Conservation (phyloP, 2,113 vertebrate species). For the Herpailurus yagouaroundi region DNA sequence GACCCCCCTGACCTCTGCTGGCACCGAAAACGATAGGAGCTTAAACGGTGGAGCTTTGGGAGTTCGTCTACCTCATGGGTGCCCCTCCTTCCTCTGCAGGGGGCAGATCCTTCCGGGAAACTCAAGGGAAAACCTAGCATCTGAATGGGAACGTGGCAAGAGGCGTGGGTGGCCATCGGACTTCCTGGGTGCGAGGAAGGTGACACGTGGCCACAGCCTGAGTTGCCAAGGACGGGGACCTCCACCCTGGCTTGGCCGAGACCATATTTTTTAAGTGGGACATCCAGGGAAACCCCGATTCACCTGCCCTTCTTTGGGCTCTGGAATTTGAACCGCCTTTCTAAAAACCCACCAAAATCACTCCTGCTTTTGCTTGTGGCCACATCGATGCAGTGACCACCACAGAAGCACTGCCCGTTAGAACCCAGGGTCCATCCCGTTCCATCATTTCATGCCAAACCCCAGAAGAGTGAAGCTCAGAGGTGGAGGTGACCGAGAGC, state of each 20-base stretch:
- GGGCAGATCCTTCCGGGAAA: too few species aligned
- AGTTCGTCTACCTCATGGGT: rapidly evolving
- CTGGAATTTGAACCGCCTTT: too few species aligned
- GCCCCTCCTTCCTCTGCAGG: not conserved
- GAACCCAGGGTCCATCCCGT: too few species aligned
- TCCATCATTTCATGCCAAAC: too few species aligned
- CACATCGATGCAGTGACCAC: too few species aligned
- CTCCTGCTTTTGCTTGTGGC: rapidly evolving
- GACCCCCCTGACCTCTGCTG: not conserved
- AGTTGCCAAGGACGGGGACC: too few species aligned
- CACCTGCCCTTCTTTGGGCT: rapidly evolving
- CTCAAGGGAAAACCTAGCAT: not conserved
- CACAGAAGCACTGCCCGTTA: not conserved
- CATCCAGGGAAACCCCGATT: not conserved
- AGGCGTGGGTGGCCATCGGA: rapidly evolving
- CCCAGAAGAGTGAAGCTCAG: not conserved
- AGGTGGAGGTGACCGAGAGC: rapidly evolving
- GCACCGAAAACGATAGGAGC: too few species aligned
- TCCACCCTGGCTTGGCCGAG: not conserved
- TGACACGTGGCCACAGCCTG: rapidly evolving
- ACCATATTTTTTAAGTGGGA: not conserved
- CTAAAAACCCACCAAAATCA: not conserved
- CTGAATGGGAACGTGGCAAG: rapidly evolving
- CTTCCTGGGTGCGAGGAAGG: not conserved
- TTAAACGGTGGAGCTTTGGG: too few species aligned